phyloP scores from a whole-genome alignment of 2,888 invertebrate genomes.

The Stenodema calcarata region DNA sequence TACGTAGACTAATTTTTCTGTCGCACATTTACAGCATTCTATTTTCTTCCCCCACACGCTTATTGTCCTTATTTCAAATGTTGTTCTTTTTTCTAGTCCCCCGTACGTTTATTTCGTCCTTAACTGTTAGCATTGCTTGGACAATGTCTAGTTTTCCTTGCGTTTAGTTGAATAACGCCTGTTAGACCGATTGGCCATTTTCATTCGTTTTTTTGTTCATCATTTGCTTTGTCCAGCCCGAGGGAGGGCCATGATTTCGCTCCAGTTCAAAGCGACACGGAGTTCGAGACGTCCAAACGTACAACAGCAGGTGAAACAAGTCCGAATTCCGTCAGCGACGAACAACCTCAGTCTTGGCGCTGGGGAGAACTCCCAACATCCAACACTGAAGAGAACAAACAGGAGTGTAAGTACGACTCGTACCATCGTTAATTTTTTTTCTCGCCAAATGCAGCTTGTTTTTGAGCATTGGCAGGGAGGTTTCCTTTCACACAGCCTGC shows the following conservation, averaged over 20 bases:
- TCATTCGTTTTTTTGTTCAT: background rate
- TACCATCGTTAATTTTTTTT: background rate
- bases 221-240: conserved; percentile 39
- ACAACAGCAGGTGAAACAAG: conserved; percentile 59
- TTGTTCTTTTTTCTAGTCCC: background rate
- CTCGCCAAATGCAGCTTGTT: no score
- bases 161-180: background rate
- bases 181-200: no score
- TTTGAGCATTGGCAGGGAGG: no score
- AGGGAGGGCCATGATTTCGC: conserved; percentile 51
- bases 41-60: background rate
- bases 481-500: no score
- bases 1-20: background rate
- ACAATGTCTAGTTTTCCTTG: background rate
- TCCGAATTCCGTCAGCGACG: conserved; percentile 58
- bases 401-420: conserved; percentile 57
- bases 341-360: conserved; percentile 77
- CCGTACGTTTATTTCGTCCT: background rate
- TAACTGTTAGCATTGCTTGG: background rate
- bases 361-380: conserved; percentile 83
- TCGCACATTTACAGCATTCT: background rate
- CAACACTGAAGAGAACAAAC: conserved; percentile 62
- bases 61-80: background rate
- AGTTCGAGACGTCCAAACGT: conserved; percentile 71
- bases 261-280: conserved; percentile 93